Evolutionary conservation across 2,797 vertebrate species (phyloP).

Genomic region (Pempheris klunzingeri): DNA sequence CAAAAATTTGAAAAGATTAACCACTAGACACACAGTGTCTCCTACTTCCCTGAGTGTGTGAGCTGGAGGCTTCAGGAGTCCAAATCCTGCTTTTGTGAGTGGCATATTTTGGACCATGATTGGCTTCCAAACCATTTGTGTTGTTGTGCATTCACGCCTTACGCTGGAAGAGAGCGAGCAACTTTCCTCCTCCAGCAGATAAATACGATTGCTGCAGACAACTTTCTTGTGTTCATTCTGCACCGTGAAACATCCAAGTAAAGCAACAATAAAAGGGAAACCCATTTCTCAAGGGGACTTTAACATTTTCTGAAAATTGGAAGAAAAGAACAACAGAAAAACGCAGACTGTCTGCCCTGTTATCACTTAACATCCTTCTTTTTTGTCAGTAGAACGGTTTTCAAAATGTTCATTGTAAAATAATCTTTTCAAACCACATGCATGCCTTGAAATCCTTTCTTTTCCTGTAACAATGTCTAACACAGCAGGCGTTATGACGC

Average conservation of each 20-base stretch:
- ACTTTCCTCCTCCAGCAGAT: not conserved
- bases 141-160: not conserved
- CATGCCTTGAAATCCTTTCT: not conserved
- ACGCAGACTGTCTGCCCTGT: too few relatives aligned
- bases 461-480: not conserved
- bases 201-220: not conserved
- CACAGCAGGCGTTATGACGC: too few relatives aligned
- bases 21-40: not conserved
- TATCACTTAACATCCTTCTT: not conserved
- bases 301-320: not conserved
- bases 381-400: not conserved
- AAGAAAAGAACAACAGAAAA: too few relatives aligned
- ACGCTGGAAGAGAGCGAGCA: not conserved
- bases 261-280: not conserved
- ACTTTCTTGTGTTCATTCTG: not conserved
- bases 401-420: not conserved
- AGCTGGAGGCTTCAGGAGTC: too few relatives aligned
- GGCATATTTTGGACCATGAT: not conserved
- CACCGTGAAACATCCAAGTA: not conserved
- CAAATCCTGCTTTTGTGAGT: too few relatives aligned
- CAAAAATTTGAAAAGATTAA: not conserved
- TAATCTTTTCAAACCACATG: not conserved
- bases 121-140: not conserved
- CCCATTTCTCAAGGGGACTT: not conserved
- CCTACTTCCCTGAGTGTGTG: too few relatives aligned